Evolutionary conservation across 2,797 vertebrate genomes (phyloP).

Genomic region (Sandelia bainsii): DNA sequence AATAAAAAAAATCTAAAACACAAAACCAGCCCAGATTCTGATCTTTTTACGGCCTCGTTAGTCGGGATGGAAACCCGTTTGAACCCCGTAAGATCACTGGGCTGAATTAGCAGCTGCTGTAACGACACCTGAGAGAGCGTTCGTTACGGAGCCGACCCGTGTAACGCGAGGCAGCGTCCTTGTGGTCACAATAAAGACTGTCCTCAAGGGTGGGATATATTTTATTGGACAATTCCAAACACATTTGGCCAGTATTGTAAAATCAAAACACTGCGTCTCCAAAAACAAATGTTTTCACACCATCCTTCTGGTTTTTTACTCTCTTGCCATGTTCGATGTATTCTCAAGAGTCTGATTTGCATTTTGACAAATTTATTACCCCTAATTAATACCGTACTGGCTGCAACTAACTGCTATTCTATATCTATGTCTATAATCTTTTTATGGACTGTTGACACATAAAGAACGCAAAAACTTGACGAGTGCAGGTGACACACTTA

Average conservation of each 20-base stretch:
- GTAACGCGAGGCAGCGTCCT: background rate
- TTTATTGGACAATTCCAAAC: slow-evolving; percentile 11
- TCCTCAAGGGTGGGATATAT: slow-evolving; percentile 2
- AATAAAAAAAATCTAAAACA: slow-evolving; percentile 7
- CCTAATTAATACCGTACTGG: too few species aligned
- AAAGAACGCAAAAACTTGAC: too few species aligned
- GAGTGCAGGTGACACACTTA: too few species aligned
- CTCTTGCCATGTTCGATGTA: background rate
- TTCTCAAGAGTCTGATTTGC: too few species aligned
- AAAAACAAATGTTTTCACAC: background rate
- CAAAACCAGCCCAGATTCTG: slow-evolving; percentile 5
- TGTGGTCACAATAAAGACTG: background rate
- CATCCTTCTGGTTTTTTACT: background rate
- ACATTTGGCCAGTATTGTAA: background rate
- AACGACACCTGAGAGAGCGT: slow-evolving; percentile 28
- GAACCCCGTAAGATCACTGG: slow-evolving; percentile 21
- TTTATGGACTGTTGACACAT: too few species aligned
- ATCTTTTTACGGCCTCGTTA: slow-evolving; percentile 58
- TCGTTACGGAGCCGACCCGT: background rate
- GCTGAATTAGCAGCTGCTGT: slow-evolving; percentile 33
- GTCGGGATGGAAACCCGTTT: slow-evolving; percentile 13
- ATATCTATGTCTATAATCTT: too few species aligned
- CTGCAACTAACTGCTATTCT: too few species aligned
- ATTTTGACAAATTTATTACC: too few species aligned
- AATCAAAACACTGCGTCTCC: background rate